Percentiles rank a stretch among this genome's conserved stretches.
Conservation (phyloP, 1,140 invertebrate species). For the Popillia japonica region DNA sequence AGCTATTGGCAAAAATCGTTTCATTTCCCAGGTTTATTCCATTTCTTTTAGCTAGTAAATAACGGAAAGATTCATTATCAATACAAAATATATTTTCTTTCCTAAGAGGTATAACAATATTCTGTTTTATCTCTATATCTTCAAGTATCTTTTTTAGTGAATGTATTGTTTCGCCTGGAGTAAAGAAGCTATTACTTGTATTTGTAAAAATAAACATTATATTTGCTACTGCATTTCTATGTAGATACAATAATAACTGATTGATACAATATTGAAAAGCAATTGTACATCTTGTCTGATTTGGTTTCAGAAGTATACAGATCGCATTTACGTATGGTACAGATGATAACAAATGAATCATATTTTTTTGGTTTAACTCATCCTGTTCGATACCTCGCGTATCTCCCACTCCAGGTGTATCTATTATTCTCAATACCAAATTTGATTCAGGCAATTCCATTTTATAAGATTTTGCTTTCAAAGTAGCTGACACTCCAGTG, state of each 20-base stretch:
- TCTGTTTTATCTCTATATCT: conserved; percentile 47
- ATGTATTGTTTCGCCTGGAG: conserved; percentile 49
- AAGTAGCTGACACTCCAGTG: conserved; percentile 24
- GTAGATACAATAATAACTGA: conserved; percentile 52
- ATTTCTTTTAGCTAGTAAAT: conserved; percentile 49
- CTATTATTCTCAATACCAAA: conserved; percentile 47
- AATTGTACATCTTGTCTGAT: conserved; percentile 46
- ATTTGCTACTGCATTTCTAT: conserved; percentile 53
- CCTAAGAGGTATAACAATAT: conserved; percentile 48
- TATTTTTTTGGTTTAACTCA: conserved; percentile 51
- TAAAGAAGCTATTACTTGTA: conserved; percentile 49
- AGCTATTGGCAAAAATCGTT: neutral
- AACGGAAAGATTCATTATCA: conserved; percentile 55
- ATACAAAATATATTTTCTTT: conserved; percentile 52
- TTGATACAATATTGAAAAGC: conserved; percentile 54
- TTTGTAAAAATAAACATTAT: conserved; percentile 56
- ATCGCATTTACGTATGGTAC: conserved; percentile 53
- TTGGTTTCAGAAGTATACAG: conserved; percentile 51
- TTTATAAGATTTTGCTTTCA: conserved; percentile 33
- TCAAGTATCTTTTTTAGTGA: conserved; percentile 44
- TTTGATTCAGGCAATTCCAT: conserved; percentile 42
- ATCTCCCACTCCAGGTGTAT: conserved; percentile 53
- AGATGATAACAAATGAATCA: conserved; percentile 49
- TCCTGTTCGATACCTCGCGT: conserved; percentile 51
- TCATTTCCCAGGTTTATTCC: conserved; percentile 55